Conservation (phyloP, 2,888 invertebrate genomes). For the Volucella bombylans region DNA sequence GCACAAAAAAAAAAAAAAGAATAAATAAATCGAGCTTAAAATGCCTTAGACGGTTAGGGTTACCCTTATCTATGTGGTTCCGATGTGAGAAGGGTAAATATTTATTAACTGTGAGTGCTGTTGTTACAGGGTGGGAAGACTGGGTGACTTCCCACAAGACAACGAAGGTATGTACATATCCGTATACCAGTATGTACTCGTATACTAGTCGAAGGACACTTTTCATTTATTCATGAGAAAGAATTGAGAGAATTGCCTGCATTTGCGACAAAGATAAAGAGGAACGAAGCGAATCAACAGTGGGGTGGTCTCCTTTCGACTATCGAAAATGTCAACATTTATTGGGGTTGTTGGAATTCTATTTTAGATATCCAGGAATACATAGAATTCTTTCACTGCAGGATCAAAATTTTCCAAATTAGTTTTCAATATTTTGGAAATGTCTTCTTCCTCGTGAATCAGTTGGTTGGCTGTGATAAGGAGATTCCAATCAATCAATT, state of each 20-base stretch:
- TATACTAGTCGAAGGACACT: conserved; percentile 35
- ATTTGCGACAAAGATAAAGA: conserved; percentile 29
- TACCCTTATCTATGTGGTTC: conserved; percentile 47
- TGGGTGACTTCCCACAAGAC: too few species aligned
- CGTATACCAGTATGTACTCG: too few species aligned
- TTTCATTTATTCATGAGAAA: conserved; percentile 71
- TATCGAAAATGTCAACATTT: conserved; percentile 30
- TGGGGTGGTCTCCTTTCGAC: background rate
- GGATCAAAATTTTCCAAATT: conserved; percentile 47
- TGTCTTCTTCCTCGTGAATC: conserved; percentile 36
- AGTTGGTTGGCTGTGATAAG: background rate
- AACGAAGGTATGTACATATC: too few species aligned
- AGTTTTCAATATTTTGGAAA: conserved; percentile 49
- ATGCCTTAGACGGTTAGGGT: conserved; percentile 25
- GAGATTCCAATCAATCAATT: too few species aligned
- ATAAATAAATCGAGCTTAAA: conserved; percentile 63
- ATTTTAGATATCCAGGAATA: conserved; percentile 14
- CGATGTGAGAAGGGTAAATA: conserved; percentile 71
- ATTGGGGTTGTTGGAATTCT: conserved; percentile 34
- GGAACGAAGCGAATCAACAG: background rate
- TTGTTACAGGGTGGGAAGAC: background rate
- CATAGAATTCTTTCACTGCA: conserved; percentile 18
- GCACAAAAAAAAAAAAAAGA: conserved; percentile 23
- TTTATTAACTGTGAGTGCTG: conserved; percentile 66
- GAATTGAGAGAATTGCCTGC: conserved; percentile 13